Evolutionary conservation across 2,797 vertebrate genomes (phyloP).

Genomic region (Thripadectes ignobilis): DNA sequence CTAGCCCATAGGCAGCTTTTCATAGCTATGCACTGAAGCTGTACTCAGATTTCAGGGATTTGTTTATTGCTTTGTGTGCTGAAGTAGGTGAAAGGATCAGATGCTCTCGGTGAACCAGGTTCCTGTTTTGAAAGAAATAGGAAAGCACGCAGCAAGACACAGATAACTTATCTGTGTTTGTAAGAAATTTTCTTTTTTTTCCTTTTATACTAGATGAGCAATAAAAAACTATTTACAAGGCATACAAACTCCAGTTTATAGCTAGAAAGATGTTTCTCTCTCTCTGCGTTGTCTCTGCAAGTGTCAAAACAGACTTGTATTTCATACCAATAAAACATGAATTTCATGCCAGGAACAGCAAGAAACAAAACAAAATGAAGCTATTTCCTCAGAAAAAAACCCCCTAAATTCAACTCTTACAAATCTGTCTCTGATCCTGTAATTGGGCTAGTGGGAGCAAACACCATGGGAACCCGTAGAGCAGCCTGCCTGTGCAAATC

Average conservation of each 20-base stretch:
- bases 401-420: neutral
- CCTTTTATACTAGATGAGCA: neutral
- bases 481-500: neutral
- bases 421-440: slow-evolving; percentile 37
- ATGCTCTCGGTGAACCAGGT: neutral
- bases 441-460: slow-evolving; percentile 21
- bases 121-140: slow-evolving; percentile 57
- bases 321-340: slow-evolving; percentile 62
- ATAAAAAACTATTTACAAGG: slow-evolving; percentile 57
- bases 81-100: neutral
- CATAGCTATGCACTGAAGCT: neutral
- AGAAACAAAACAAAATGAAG: slow-evolving; percentile 67
- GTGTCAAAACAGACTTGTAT: slow-evolving; percentile 70
- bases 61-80: neutral
- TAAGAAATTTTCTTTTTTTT: neutral
- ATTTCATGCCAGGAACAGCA: slow-evolving; percentile 61
- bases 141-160: slow-evolving; percentile 23
- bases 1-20: neutral
- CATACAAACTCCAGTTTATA: slow-evolving; percentile 26
- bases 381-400: slow-evolving; percentile 48
- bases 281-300: slow-evolving; percentile 56
- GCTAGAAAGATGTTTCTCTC: slow-evolving; percentile 45
- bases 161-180: slow-evolving; percentile 49
- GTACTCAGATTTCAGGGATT: neutral
- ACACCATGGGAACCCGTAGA: neutral